phyloP scores from a whole-genome alignment of 2,888 invertebrate genomes.

The Myopa tessellatipennis region DNA sequence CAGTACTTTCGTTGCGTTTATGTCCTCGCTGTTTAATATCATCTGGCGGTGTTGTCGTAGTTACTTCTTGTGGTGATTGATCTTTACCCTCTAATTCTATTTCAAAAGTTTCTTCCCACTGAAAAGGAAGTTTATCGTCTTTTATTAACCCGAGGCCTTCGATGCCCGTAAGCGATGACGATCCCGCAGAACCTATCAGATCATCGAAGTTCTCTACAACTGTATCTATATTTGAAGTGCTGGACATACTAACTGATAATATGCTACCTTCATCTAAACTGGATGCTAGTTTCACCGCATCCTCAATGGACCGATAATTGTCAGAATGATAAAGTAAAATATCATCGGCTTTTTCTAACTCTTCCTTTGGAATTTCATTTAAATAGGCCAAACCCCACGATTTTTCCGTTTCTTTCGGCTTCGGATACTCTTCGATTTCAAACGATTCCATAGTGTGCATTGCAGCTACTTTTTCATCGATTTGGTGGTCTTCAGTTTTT shows the following conservation, averaged over 20 bases:
- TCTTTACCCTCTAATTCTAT: constrained; percentile 59
- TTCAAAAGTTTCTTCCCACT: constrained; percentile 59
- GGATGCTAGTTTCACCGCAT: constrained; percentile 70
- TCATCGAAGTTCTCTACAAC: constrained; percentile 67
- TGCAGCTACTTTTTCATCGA: constrained; percentile 64
- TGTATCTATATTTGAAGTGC: constrained; percentile 71
- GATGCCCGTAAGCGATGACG: constrained; percentile 65
- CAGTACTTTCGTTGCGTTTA: constrained; percentile 71
- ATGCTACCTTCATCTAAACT: constrained; percentile 73
- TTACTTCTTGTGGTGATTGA: constrained; percentile 56
- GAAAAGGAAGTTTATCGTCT: constrained; percentile 55
- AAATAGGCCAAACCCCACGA: constrained; percentile 62
- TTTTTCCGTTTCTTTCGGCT: constrained; percentile 57
- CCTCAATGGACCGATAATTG: constrained; percentile 63
- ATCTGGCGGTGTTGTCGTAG: constrained; percentile 53
- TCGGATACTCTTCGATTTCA: constrained; percentile 54
- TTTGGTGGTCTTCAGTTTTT: constrained; percentile 68
- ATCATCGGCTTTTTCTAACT: constrained; percentile 56
- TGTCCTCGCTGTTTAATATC: constrained; percentile 69
- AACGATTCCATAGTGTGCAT: constrained; percentile 49
- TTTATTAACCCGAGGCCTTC: constrained; percentile 60
- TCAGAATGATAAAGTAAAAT: constrained; percentile 61
- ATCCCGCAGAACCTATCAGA: constrained; percentile 64
- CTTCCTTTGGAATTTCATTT: constrained; percentile 62
- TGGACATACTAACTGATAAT: constrained; percentile 72